Conservation (phyloP, 2,888 invertebrate species). For the Polia nebulosa region DNA sequence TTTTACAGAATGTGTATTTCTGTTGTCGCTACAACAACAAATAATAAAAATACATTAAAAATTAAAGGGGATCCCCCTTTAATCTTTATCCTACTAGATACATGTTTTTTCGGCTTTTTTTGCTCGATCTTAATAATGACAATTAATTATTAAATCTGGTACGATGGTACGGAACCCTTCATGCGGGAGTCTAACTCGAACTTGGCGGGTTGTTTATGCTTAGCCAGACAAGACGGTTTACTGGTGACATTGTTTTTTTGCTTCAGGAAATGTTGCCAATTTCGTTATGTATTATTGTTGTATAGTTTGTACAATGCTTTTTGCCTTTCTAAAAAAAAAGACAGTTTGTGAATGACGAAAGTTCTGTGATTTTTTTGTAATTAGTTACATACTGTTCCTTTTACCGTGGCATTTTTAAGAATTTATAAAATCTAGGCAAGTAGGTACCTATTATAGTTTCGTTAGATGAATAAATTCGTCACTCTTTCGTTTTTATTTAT, state of each 20-base stretch:
- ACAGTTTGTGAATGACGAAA: background rate
- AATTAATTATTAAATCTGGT: no score
- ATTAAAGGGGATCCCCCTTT: no score
- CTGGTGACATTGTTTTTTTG: background rate
- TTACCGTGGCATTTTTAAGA: constrained; percentile 24
- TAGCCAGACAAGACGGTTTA: background rate
- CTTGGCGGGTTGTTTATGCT: no score
- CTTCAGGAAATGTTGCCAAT: background rate
- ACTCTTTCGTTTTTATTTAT: constrained; percentile 31
- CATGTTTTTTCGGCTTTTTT: no score
- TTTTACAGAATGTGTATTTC: no score
- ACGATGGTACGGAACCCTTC: no score
- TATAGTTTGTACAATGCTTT: background rate
- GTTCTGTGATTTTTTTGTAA: background rate
- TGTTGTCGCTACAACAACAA: no score
- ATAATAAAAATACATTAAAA: no score
- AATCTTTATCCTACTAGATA: no score
- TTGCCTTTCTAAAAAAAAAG: constrained; percentile 1
- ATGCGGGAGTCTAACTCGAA: no score
- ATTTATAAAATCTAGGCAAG: constrained; percentile 11
- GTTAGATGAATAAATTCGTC: constrained; percentile 49
- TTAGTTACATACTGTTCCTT: background rate
- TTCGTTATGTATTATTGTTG: background rate
- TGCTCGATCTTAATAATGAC: no score
- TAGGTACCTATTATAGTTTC: constrained; percentile 18